Percentiles rank a stretch among this genome's conserved stretches.
Evolutionary conservation across 2,113 vertebrate species (phyloP).

Genomic region (Zosterops japonicus): DNA sequence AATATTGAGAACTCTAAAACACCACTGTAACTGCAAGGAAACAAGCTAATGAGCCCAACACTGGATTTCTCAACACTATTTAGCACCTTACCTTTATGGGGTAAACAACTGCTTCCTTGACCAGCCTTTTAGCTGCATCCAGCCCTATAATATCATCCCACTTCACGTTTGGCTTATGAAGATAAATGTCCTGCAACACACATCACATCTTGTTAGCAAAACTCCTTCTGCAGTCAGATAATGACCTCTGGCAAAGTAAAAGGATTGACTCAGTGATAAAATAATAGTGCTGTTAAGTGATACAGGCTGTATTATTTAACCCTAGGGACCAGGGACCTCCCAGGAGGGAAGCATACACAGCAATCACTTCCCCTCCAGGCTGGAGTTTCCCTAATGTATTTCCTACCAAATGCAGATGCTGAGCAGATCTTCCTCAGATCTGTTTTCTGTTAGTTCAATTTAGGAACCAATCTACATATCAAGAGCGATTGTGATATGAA

Average conservation of each 20-base stretch:
- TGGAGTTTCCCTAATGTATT: background rate
- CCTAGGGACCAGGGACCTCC: background rate
- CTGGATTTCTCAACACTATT: background rate
- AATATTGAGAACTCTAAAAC: background rate
- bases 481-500: background rate
- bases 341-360: background rate
- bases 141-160: constrained; percentile 96
- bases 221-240: background rate
- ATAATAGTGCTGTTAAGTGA: background rate
- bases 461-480: background rate
- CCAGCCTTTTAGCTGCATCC: constrained; percentile 92
- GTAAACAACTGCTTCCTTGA: constrained; percentile 97
- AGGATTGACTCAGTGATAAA: background rate
- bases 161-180: constrained; percentile 89
- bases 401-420: background rate
- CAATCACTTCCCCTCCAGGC: background rate
- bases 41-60: background rate
- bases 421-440: background rate
- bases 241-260: background rate
- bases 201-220: constrained; percentile 45
- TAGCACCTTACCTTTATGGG: constrained; percentile 85
- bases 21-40: background rate
- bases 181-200: constrained; percentile 88
- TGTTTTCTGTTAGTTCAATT: background rate
- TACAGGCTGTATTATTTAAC: background rate